Conservation (phyloP, 2,888 invertebrate genomes). For the Taphrorychus bicolor region DNA sequence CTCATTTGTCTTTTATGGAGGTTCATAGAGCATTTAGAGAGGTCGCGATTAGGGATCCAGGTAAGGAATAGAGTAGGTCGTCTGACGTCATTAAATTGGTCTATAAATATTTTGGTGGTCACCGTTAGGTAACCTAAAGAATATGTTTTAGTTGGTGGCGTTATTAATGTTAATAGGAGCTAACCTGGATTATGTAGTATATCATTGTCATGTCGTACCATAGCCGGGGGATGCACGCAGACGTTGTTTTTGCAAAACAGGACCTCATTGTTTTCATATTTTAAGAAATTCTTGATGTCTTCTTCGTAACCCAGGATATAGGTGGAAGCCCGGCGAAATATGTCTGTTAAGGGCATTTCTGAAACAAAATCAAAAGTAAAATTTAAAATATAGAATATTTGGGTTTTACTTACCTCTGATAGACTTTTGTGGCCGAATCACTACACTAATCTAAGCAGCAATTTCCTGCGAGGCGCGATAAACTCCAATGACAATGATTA, state of each 20-base stretch:
- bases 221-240: conserved; percentile 93
- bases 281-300: conserved; percentile 66
- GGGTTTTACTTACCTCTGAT: too few species aligned
- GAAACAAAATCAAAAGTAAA: too few species aligned
- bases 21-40: conserved; percentile 78
- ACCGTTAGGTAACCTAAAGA: conserved; percentile 76
- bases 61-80: conserved; percentile 86
- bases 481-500: not conserved
- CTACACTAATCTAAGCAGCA: not conserved
- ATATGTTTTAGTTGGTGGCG: not conserved
- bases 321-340: conserved; percentile 79
- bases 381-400: too few species aligned
- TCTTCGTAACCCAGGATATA: conserved; percentile 76
- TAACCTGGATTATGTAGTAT: conserved; percentile 86
- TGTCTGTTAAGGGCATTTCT: conserved; percentile 78
- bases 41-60: conserved; percentile 93
- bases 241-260: conserved; percentile 96
- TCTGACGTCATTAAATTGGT: conserved; percentile 77
- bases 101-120: conserved; percentile 80
- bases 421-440: too few species aligned
- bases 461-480: not conserved
- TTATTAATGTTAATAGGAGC: not conserved
- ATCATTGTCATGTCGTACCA: conserved; percentile 82
- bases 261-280: conserved; percentile 84
- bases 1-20: conserved; percentile 55